A percentile compares a stretch with the other conserved stretches of the same genome.
Conservation (phyloP, 2,888 invertebrate genomes). For the Brachyptera risi region DNA sequence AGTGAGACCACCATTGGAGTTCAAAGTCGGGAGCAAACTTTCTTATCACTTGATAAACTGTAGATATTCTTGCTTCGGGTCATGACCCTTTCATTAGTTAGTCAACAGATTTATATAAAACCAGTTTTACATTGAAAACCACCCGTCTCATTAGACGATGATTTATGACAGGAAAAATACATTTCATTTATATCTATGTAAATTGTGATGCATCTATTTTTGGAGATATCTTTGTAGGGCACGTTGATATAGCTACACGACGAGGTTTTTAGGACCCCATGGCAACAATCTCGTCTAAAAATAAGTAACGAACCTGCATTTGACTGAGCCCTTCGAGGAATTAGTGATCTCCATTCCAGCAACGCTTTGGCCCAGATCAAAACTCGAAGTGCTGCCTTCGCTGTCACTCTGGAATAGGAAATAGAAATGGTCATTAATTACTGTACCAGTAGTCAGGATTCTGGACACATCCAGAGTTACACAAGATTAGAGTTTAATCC, state of each 20-base stretch:
- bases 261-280: no score
- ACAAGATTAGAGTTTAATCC: no score
- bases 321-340: constrained; percentile 7
- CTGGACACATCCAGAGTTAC: no score
- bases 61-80: no score
- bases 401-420: constrained; percentile 32
- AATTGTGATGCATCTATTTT: neutral
- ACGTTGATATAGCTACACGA: no score
- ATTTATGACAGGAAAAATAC: neutral
- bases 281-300: no score
- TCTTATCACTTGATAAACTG: neutral
- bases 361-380: constrained; percentile 26
- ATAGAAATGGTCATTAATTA: no score
- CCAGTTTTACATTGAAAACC: neutral
- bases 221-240: neutral
- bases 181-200: neutral
- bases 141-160: neutral
- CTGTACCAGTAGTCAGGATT: no score
- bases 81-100: neutral
- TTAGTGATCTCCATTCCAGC: constrained; percentile 23
- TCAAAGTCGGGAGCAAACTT: neutral
- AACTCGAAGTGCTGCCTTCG: constrained; percentile 31
- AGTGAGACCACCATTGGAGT: neutral
- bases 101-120: neutral
- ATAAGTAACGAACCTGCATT: constrained; percentile 32